These are phyloP conservation scores for Sminthopsis crassicaudata DNA, from an alignment of 2,113 vertebrate genomes.

Conservation along the genomic window DNA sequence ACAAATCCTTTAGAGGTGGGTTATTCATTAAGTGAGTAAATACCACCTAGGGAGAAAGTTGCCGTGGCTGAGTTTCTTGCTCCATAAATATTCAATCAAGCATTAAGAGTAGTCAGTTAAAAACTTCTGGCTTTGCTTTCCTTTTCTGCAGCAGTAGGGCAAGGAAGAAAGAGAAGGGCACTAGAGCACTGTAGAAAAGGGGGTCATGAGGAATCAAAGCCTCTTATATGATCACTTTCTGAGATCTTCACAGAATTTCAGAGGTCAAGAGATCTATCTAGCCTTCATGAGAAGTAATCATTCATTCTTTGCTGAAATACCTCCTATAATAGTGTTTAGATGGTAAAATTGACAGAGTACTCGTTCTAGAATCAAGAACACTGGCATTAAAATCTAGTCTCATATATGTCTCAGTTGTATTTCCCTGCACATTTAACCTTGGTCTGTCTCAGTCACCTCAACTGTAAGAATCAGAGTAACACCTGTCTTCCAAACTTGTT, in stretches of 20 bases:
- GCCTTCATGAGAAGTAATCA: background rate
- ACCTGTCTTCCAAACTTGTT: background rate
- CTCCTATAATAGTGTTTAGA: background rate
- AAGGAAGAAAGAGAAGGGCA: background rate
- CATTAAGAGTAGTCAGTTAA: slow-evolving; percentile 4
- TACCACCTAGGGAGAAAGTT: background rate
- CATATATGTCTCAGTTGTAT: background rate
- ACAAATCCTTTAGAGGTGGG: background rate
- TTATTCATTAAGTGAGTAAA: slow-evolving; percentile 42
- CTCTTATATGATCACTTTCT: background rate
- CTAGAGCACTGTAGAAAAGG: background rate
- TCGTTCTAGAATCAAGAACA: background rate
- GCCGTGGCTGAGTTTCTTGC: slow-evolving; percentile 6
- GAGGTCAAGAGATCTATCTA: background rate
- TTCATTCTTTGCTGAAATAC: background rate
- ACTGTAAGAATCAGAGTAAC: background rate
- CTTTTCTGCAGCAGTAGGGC: slow-evolving; percentile 10
- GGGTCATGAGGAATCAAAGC: background rate
- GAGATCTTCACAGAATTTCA: background rate
- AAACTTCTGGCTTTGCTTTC: slow-evolving; percentile 28
- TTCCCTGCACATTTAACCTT: background rate
- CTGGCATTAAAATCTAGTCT: background rate
- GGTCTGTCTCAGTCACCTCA: background rate
- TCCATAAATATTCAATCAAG: slow-evolving; percentile 31
- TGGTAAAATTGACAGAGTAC: too few species aligned